Evolutionary conservation across 2,797 vertebrate species (phyloP).

Genomic region (Echiichthys vipera): DNA sequence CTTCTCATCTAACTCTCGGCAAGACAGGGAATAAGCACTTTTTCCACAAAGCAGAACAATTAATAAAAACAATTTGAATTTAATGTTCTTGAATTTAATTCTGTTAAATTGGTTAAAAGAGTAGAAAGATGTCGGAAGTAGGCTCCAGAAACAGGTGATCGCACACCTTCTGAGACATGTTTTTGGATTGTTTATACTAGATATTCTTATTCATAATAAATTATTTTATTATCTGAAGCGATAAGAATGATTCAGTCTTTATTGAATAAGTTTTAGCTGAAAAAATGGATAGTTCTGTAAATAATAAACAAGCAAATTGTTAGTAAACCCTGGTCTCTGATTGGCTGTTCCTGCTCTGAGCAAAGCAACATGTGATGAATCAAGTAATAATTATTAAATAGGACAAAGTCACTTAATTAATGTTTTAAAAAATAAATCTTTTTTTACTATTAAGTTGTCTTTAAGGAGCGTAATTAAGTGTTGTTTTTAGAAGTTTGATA

Average conservation of each 20-base stretch:
- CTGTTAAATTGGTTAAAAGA: background rate
- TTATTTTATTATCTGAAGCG: background rate
- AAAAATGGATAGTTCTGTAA: background rate
- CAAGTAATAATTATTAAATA: background rate
- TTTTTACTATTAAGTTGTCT: background rate
- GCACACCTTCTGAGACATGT: background rate
- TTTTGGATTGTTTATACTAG: background rate
- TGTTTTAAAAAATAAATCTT: background rate
- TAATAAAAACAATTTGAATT: background rate
- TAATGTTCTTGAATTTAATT: background rate
- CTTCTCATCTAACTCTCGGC: background rate
- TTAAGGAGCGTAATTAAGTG: background rate
- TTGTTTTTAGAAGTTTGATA: constrained; percentile 38
- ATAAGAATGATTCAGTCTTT: background rate
- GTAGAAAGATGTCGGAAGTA: background rate
- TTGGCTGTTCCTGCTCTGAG: background rate
- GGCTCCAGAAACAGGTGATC: background rate
- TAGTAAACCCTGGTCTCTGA: background rate
- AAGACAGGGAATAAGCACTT: background rate
- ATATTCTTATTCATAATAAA: background rate
- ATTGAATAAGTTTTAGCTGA: background rate
- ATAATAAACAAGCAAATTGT: background rate
- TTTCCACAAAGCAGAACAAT: background rate
- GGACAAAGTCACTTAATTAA: background rate
- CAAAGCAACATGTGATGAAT: background rate